These are phyloP conservation scores for Indicator indicator DNA, from an alignment of 2,113 vertebrate species.

Conservation along the genomic window DNA sequence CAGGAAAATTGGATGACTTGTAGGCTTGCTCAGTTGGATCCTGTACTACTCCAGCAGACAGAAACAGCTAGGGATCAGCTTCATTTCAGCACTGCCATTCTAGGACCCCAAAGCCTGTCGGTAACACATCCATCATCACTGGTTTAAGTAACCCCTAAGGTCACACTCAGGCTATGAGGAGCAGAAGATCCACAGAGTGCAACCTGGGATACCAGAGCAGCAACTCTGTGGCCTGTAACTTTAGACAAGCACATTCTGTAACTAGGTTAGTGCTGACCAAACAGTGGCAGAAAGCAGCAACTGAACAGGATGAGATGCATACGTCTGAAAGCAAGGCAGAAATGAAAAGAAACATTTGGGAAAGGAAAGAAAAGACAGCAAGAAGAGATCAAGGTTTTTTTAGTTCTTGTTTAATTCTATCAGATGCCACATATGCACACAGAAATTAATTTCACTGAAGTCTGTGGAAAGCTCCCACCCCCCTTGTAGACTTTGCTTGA, in stretches of 20 bases:
- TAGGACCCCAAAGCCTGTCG: background rate
- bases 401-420: background rate
- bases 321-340: background rate
- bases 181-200: background rate
- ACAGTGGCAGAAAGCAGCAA: background rate
- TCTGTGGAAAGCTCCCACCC: background rate
- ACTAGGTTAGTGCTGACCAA: background rate
- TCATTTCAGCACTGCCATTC: background rate
- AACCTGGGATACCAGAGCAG: background rate
- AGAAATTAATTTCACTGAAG: background rate
- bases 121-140: background rate
- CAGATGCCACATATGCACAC: background rate
- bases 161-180: background rate
- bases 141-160: background rate
- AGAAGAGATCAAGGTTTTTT: background rate
- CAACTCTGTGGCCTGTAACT: background rate
- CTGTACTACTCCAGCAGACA: background rate
- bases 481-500: background rate
- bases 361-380: background rate
- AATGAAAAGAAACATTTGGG: background rate
- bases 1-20: background rate
- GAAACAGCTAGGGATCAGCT: background rate
- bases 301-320: accelerated
- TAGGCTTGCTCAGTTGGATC: background rate
- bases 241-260: background rate